phyloP scores from a whole-genome alignment of 2,113 vertebrate species.

The Dryoscopus gambensis region DNA sequence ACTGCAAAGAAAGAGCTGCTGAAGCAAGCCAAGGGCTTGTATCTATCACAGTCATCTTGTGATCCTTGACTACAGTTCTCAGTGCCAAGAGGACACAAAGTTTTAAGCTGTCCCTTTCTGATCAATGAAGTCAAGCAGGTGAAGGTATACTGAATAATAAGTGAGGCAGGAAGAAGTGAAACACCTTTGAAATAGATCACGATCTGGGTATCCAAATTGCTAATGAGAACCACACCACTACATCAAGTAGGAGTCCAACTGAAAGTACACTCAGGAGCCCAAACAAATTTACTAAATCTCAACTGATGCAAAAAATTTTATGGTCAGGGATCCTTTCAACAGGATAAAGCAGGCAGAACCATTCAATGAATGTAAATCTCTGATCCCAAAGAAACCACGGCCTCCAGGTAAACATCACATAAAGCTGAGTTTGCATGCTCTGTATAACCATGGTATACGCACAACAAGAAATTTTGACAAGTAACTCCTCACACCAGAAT shows the following conservation, averaged over 20 bases:
- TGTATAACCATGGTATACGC: neutral
- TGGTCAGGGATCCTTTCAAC: slow-evolving; percentile 31
- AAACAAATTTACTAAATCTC: neutral
- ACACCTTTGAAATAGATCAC: neutral
- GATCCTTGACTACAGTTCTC: neutral
- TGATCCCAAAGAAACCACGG: slow-evolving; percentile 25
- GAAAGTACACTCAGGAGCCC: neutral
- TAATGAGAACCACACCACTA: neutral
- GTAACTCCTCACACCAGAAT: neutral
- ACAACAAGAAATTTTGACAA: neutral
- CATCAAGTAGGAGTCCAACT: neutral
- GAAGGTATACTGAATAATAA: neutral
- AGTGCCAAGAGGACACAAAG: neutral
- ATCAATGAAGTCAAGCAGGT: neutral
- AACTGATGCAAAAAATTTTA: neutral
- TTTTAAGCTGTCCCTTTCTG: neutral
- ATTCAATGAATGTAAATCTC: slow-evolving; percentile 35
- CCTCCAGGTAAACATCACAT: slow-evolving; percentile 14
- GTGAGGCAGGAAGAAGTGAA: neutral
- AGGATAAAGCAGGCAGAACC: slow-evolving; percentile 17
- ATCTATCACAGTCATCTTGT: neutral
- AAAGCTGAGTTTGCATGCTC: slow-evolving; percentile 5
- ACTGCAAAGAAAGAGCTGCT: neutral
- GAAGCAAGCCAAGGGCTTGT: neutral
- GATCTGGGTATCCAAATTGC: neutral